phyloP scores from a whole-genome alignment of 2,797 vertebrate species.

The Amblyopsis hoosieri region DNA sequence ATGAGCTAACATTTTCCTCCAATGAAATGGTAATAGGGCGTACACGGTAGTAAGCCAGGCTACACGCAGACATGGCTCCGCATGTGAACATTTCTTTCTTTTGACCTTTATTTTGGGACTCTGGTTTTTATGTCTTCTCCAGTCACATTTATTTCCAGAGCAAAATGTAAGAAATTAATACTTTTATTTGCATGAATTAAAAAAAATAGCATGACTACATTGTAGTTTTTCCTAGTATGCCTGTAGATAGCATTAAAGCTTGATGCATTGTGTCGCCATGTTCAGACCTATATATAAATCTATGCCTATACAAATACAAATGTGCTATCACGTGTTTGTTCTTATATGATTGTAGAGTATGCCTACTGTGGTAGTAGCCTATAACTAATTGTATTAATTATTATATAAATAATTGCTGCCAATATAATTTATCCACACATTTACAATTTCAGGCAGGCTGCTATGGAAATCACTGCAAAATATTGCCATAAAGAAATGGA shows the following conservation, averaged over 20 bases:
- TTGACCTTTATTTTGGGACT: slow-evolving; percentile 53
- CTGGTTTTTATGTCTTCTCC: slow-evolving; percentile 18
- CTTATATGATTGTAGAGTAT: no score
- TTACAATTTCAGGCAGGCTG: slow-evolving; percentile 84
- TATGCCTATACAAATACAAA: no score
- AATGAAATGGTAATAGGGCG: slow-evolving; percentile 28
- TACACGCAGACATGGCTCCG: slow-evolving; percentile 25
- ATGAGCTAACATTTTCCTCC: slow-evolving; percentile 21
- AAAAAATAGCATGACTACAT: background rate
- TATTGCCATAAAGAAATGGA: slow-evolving; percentile 88
- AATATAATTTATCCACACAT: background rate
- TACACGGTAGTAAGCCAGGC: background rate
- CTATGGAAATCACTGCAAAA: slow-evolving; percentile 87
- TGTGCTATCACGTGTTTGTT: no score
- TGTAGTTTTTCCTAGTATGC: background rate
- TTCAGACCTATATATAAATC: no score
- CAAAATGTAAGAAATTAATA: slow-evolving; percentile 70
- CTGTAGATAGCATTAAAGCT: no score
- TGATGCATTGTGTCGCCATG: no score
- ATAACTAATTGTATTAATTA: no score
- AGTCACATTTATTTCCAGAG: background rate
- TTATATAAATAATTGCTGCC: background rate
- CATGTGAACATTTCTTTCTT: slow-evolving; percentile 10
- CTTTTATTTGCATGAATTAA: background rate
- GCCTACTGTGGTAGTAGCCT: no score